These are phyloP conservation scores for Leptopilina syphax DNA, from an alignment of 2,888 invertebrate genomes.

Conservation along the genomic window DNA sequence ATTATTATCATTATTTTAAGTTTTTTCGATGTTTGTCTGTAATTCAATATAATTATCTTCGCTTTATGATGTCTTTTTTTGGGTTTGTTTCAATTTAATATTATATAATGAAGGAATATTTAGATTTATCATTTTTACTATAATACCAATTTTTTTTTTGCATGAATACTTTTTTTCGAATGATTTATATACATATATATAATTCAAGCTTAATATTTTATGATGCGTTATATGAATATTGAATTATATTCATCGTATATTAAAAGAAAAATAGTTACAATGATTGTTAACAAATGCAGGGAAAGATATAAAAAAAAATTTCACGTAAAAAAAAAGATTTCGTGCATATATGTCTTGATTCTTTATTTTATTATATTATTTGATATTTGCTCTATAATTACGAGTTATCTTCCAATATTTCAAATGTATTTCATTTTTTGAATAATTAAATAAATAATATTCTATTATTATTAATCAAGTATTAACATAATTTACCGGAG, in stretches of 20 bases:
- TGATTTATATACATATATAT: constrained; percentile 2
- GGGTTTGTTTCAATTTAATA: constrained; percentile 23
- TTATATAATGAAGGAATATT: constrained; percentile 9
- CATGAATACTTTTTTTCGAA: constrained; percentile 15
- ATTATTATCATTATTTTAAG: constrained; percentile 23
- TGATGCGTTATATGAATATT: constrained; percentile 38
- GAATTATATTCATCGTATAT: constrained; percentile 32
- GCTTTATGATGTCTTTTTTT: constrained; percentile 29
- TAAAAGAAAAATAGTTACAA: constrained; percentile 11
- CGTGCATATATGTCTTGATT: background rate
- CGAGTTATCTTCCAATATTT: constrained; percentile 2
- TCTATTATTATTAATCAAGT: too few relatives aligned
- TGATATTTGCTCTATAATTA: background rate
- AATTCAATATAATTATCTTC: constrained; percentile 24
- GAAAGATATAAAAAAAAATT: constrained; percentile 25
- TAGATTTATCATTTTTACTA: constrained; percentile 18
- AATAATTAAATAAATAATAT: too few relatives aligned
- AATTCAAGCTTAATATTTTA: constrained; percentile 24
- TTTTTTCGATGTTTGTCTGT: constrained; percentile 27
- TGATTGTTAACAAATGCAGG: constrained; percentile 37
- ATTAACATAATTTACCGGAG: too few relatives aligned
- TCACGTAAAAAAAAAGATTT: constrained; percentile 4
- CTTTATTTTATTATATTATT: background rate
- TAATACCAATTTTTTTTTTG: background rate
- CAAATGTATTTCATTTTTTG: background rate